A percentile compares a stretch with the other conserved stretches of the same genome.
Evolutionary conservation across 2,797 vertebrate genomes (phyloP).

Genomic region (Enteromius treurensis): DNA sequence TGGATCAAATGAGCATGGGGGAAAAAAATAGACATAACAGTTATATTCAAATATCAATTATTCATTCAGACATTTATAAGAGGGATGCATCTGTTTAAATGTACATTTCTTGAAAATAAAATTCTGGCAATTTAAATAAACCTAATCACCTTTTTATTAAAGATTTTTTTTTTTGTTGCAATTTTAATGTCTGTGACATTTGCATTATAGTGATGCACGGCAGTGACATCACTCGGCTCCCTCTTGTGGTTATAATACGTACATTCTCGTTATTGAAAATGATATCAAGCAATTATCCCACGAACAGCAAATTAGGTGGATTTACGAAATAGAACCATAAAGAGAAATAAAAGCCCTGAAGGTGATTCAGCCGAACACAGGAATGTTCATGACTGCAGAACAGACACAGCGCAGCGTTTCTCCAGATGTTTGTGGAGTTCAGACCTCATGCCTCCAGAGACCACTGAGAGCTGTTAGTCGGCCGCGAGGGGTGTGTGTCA

Average conservation of each 20-base stretch:
- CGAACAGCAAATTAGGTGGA: not conserved
- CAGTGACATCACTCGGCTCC: constrained; percentile 48
- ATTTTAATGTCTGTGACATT: constrained; percentile 26
- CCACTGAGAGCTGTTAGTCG: constrained; percentile 7
- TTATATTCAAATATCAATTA: not conserved
- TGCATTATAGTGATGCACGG: constrained; percentile 31
- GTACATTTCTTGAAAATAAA: not conserved
- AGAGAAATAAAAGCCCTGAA: constrained; percentile 20
- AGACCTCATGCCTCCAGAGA: constrained; percentile 7
- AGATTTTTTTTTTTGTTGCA: not conserved
- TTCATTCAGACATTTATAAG: not conserved
- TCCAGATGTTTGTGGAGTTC: constrained; percentile 47
- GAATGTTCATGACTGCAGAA: constrained; percentile 32
- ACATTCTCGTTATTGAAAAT: constrained; percentile 31
- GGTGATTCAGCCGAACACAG: not conserved
- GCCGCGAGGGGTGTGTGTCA: constrained; percentile 19
- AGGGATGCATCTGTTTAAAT: not conserved
- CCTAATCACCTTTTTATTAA: not conserved
- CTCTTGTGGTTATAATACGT: constrained; percentile 59
- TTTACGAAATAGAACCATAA: constrained; percentile 15
- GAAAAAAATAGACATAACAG: not conserved
- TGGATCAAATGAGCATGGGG: not conserved
- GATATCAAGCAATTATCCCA: not conserved
- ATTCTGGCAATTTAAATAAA: constrained; percentile 13
- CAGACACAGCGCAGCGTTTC: constrained; percentile 17